Evolutionary conservation across 2,797 vertebrate genomes (phyloP), one percentile per base, ranked within the genome.

Genomic region (Parambassis ranga): DNA sequence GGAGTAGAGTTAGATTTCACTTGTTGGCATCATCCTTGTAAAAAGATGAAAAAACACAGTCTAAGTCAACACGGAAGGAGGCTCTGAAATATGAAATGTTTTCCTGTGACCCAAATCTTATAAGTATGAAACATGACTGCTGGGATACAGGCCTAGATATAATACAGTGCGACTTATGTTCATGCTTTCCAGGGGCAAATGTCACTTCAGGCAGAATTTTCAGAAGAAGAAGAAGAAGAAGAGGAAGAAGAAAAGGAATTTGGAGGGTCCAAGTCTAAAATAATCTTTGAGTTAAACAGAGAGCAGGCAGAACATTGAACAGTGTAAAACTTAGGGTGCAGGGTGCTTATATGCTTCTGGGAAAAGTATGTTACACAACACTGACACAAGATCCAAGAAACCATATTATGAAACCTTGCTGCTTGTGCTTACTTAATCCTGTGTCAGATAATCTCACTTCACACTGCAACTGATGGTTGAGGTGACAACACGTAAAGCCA

Each of bases 161-260:
- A 68, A 59, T 26, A 65, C 63, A 24, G 60, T 41, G n/a, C 30
- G 32, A 59, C 36, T 60, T 57, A 18, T 66, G 57, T 43, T 61
- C 41, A 60, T 43, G 65, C 75, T 75, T 79, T 85, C 53, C 9
- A 71, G 49, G 55, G 60, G 55, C 48, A 81, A 79, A 84, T 55
- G 71, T 65, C 60, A 59, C 49, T 77, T 66, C 22, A 73, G 76
- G 47, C 52, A 58, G 51, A 13, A 56, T 61, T 31, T 59, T 46
- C 6, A 16, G 31, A 46, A 48, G 42, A 55, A 52, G 10, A 43
- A 33, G 22, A 11, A 3, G 16, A 19, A 14, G 23, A 14, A 39
- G 42, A 47, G 42, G 14, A 27, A 33, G 8, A 61, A 15, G 20
- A 61, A 38, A 52, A n/a, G n/a, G n/a, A n/a, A n/a, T n/a, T n/a